Base-by-base conservation (phyloP, 2,888 invertebrate species). In the Podabrus alpinus region DNA sequence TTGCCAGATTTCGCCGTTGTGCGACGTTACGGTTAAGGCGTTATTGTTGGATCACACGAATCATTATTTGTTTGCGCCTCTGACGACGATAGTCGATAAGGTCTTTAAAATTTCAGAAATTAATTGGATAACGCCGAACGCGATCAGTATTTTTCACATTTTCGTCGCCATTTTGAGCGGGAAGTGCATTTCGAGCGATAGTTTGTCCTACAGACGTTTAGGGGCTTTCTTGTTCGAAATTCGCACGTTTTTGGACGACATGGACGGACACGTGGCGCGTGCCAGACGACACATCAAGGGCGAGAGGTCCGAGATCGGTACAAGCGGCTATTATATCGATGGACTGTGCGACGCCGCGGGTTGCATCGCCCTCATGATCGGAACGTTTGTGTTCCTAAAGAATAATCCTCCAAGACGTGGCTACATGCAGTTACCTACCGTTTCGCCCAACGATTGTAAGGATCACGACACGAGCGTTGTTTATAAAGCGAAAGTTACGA, bases 241-340 rank as follows among this genome's bases (percentile, higher is more conserved):
- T 59, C 89, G 96, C 79, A 94, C 94, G 79, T 95, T 95, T 88
- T 86, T 96, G 69, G 97, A 97, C 83, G 94, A 95, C 82, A 86
- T 97, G 77, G 97, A 97, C 83, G 97, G 97, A 0, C 94, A 95
- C 83, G 94, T 97, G 2, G 96, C 95, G 0, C 91, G 96, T 75
- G 92, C 91, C 21, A 90, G 94, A 72, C 92, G 92, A 82, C 91
- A 95, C 83, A 91, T 94, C 24, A 90, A 91, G 76, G 94, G 95
- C 0, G 94, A 95, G 85, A 89, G 92, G 19, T 94, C 95, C 0
- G 94, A 94, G 84, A 92, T 95, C n/a, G 94, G 95, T 0, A 92
- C 93, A 0, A 84, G 92, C 0, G 96, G 96, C 0, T 96, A 94
- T 83, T 93, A 93, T 87, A 91, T 96, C 1, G 96, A 96, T 82